Evolutionary conservation across 2,113 vertebrate genomes (phyloP).

Genomic region (Albula goreensis): DNA sequence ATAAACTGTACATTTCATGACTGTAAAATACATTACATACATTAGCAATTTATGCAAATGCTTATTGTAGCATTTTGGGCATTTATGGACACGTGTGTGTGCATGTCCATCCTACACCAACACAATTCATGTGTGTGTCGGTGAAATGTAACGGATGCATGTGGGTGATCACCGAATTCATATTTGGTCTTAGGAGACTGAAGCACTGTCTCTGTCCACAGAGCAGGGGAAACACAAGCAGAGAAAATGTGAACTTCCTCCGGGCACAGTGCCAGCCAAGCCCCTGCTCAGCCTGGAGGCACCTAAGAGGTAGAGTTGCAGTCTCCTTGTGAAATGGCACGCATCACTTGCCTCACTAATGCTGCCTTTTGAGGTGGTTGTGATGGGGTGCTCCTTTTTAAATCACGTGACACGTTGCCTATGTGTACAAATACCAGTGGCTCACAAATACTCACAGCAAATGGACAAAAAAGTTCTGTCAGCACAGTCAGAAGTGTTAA

Average conservation of each 20-base stretch:
- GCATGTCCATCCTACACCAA: not conserved
- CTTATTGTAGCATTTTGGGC: not conserved
- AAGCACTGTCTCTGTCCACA: slow-evolving; percentile 17
- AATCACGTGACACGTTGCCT: not conserved
- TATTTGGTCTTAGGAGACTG: slow-evolving; percentile 1
- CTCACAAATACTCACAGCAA: not conserved
- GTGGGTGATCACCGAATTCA: not conserved
- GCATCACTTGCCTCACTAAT: not conserved
- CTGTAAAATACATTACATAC: not conserved
- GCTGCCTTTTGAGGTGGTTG: not conserved
- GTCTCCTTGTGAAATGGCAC: not conserved
- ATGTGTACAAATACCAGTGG: not conserved
- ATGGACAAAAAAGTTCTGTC: no score
- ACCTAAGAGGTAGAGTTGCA: slow-evolving; percentile 16
- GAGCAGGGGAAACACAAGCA: slow-evolving; percentile 34
- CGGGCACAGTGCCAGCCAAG: slow-evolving; percentile 3
- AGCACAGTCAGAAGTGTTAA: not conserved
- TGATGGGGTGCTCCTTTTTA: not conserved
- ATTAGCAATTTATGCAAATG: not conserved
- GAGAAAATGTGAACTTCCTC: slow-evolving; percentile 33
- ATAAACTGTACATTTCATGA: not conserved
- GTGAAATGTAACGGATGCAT: not conserved
- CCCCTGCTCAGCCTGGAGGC: slow-evolving; percentile 21
- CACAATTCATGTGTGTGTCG: not conserved
- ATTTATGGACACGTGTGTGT: not conserved